Percentiles rank a stretch among this genome's conserved stretches.
phyloP scores from a whole-genome alignment of 30 jellyfish, hydroid and myxozoan species.

The Hydra vulgaris region DNA sequence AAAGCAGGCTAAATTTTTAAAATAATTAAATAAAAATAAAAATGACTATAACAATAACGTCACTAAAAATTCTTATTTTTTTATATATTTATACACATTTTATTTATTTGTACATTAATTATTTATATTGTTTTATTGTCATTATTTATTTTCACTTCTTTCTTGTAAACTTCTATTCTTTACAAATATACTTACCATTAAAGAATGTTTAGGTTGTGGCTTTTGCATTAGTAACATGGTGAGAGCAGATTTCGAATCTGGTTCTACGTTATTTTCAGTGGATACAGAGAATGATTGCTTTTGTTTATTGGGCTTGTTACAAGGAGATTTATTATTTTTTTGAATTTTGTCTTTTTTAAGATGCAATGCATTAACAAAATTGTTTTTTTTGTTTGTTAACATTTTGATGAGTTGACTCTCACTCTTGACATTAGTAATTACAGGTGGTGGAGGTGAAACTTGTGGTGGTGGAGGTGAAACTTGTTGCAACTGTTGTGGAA shows the following conservation, averaged over 20 bases:
- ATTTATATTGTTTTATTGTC: no score
- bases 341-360: constrained; percentile 19
- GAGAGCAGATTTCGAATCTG: neutral
- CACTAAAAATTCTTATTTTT: neutral
- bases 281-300: neutral
- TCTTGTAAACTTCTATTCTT: no score
- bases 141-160: no score
- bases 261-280: neutral
- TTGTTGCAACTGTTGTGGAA: constrained; percentile 16
- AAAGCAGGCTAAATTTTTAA: neutral
- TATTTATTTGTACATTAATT: no score
- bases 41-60: no score
- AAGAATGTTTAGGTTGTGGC: constrained; percentile 1
- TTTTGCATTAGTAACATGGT: constrained; percentile 5
- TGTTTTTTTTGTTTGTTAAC: constrained; percentile 22
- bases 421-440: neutral
- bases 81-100: no score
- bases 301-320: constrained; percentile 8
- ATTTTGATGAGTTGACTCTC: constrained; percentile 28
- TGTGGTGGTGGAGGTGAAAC: neutral
- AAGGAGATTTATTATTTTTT: constrained; percentile 3
- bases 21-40: no score
- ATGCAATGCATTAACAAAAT: constrained; percentile 20
- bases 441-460: neutral
- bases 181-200: neutral